A percentile compares a stretch with the other conserved stretches of the same genome.
Conservation (phyloP, 1,140 invertebrate genomes). For the Dendrolimus punctatus region DNA sequence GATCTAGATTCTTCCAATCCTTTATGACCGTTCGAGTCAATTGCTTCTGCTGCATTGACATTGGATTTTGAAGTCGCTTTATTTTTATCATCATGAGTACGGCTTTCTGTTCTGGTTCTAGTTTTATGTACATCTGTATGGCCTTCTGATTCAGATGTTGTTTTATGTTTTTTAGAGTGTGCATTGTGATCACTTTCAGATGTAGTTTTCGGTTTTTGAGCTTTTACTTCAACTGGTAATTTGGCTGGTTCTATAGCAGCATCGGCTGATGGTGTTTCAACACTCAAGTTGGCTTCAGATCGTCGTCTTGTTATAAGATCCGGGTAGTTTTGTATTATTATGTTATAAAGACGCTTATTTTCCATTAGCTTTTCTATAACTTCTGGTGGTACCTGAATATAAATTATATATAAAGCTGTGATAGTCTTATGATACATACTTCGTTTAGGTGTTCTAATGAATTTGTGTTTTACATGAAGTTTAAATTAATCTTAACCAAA, state of each 20-base stretch:
- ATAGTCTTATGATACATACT: not conserved
- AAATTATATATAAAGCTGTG: slow-evolving; percentile 3
- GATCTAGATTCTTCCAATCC: slow-evolving; percentile 9
- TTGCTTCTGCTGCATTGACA: slow-evolving; percentile 6
- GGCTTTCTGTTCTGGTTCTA: too few relatives aligned
- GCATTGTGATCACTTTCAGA: slow-evolving; percentile 12
- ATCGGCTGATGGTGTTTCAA: slow-evolving; percentile 18
- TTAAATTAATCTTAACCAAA: too few relatives aligned
- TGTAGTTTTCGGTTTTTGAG: slow-evolving; percentile 31
- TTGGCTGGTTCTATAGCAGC: slow-evolving; percentile 24
- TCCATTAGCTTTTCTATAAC: slow-evolving; percentile 58
- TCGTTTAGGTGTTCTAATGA: too few relatives aligned
- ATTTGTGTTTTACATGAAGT: too few relatives aligned
- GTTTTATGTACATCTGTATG: not conserved
- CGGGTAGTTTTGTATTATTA: slow-evolving; percentile 55
- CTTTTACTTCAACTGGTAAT: slow-evolving; percentile 37
- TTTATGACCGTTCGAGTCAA: too few relatives aligned
- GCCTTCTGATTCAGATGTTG: not conserved
- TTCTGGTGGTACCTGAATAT: slow-evolving; percentile 48
- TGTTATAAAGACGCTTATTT: slow-evolving; percentile 51
- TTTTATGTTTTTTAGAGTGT: slow-evolving; percentile 11
- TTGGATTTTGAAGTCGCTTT: not conserved
- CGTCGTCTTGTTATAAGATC: slow-evolving; percentile 34
- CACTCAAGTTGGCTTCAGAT: slow-evolving; percentile 40
- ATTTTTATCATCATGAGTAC: too few relatives aligned